A percentile compares a stretch with the other conserved stretches of the same genome.
Conservation (phyloP, 2,888 invertebrate genomes). For the Xestoiulus laeticollis region DNA sequence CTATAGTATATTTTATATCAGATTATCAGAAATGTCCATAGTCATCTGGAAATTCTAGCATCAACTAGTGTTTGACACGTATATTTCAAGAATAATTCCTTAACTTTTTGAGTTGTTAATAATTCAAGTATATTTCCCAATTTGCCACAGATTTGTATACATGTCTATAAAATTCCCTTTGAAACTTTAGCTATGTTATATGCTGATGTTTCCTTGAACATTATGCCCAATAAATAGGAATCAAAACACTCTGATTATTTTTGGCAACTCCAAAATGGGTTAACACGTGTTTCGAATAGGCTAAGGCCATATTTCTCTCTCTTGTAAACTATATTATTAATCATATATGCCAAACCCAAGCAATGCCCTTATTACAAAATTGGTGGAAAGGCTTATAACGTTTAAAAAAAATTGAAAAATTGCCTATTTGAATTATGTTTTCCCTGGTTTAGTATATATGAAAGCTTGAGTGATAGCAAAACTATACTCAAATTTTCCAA, state of each 20-base stretch:
- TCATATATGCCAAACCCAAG: neutral
- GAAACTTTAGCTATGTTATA: neutral
- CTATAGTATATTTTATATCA: too few relatives aligned
- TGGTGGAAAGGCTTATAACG: neutral
- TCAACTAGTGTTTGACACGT: too few relatives aligned
- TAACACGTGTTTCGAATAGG: neutral
- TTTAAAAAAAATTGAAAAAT: neutral
- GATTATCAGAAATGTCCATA: too few relatives aligned
- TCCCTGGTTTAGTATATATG: neutral
- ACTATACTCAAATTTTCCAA: neutral
- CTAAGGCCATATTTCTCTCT: neutral
- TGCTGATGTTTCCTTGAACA: neutral
- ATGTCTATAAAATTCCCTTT: too few relatives aligned
- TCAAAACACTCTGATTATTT: neutral
- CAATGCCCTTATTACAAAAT: neutral
- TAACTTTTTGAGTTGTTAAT: too few relatives aligned
- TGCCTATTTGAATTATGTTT: neutral
- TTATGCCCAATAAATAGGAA: neutral
- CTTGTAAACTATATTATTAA: neutral
- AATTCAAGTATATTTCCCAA: too few relatives aligned
- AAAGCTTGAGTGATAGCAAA: neutral
- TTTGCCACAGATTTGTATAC: too few relatives aligned
- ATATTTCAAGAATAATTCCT: too few relatives aligned
- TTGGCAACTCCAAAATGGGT: neutral
- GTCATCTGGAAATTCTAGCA: too few relatives aligned